phyloP scores from a whole-genome alignment of 2,888 invertebrate species.

The Nomada goodeniana region DNA sequence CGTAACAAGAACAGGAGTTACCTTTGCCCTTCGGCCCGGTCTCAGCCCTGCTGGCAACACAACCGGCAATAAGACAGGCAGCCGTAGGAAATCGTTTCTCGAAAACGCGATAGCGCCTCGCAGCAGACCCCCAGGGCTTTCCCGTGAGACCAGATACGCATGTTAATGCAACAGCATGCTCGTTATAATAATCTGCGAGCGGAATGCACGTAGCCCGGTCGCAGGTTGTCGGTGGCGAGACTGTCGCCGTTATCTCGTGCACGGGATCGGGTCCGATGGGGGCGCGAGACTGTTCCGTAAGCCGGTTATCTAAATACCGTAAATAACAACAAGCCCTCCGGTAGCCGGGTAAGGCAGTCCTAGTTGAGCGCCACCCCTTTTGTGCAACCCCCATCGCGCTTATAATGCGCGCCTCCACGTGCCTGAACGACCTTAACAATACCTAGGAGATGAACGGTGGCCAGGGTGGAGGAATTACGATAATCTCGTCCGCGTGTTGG shows the following conservation, averaged over 20 bases:
- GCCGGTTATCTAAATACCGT: conserved; percentile 84
- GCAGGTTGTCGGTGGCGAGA: conserved; percentile 72
- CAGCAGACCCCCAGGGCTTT: conserved; percentile 69
- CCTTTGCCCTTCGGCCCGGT: background rate
- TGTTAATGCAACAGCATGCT: conserved; percentile 81
- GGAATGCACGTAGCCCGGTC: conserved; percentile 71
- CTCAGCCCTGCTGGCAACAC: background rate
- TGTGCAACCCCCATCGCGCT: conserved; percentile 35
- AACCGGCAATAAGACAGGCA: conserved; percentile 5
- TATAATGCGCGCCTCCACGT: conserved; percentile 41
- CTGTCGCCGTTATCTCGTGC: conserved; percentile 79
- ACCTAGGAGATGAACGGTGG: conserved; percentile 39
- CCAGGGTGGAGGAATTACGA: conserved; percentile 10
- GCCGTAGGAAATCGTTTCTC: conserved; percentile 9
- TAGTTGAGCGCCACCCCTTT: conserved; percentile 53
- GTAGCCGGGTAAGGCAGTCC: conserved; percentile 51
- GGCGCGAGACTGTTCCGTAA: conserved; percentile 81
- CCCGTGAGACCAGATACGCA: conserved; percentile 78
- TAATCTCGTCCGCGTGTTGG: conserved; percentile 31
- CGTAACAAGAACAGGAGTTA: background rate
- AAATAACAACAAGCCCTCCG: conserved; percentile 80
- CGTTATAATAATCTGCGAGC: conserved; percentile 83
- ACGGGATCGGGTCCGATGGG: conserved; percentile 81
- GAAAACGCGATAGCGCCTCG: conserved; percentile 38
- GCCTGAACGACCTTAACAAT: conserved; percentile 41